A percentile compares a stretch with the other conserved stretches of the same genome.
Evolutionary conservation across 2,888 invertebrate genomes (phyloP).

Genomic region (Hirtodrosophila alboralis): DNA sequence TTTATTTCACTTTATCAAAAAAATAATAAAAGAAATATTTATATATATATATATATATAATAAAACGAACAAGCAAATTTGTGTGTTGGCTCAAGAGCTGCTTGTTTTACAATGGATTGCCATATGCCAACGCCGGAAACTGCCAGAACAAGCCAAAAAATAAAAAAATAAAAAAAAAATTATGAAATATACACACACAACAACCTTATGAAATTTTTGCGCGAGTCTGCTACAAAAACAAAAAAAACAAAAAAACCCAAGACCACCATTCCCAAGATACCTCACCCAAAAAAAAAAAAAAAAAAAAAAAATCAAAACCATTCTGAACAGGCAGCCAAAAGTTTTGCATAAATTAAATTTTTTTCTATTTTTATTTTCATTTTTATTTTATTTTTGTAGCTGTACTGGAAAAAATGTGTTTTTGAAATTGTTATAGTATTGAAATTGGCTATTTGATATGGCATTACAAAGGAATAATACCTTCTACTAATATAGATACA

Average conservation of each 20-base stretch:
- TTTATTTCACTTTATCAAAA: slow-evolving; percentile 46
- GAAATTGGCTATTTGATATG: not conserved
- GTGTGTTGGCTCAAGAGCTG: slow-evolving; percentile 20
- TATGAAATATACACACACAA: too few relatives aligned
- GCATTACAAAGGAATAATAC: too few relatives aligned
- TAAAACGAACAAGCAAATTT: slow-evolving; percentile 22
- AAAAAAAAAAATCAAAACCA: too few relatives aligned
- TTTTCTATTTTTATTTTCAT: too few relatives aligned
- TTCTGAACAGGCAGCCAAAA: slow-evolving; percentile 6
- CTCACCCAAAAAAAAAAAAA: not conserved
- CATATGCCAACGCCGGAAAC: slow-evolving; percentile 24
- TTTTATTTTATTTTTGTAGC: not conserved
- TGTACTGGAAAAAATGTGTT: slow-evolving; percentile 14
- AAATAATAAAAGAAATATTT: too few relatives aligned
- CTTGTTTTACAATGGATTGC: slow-evolving; percentile 29
- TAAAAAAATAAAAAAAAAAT: too few relatives aligned
- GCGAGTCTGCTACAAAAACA: slow-evolving; percentile 4
- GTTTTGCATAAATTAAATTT: slow-evolving; percentile 26
- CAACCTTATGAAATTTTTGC: slow-evolving; percentile 30
- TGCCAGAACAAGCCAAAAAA: not conserved
- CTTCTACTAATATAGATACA: too few relatives aligned
- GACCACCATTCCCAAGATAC: slow-evolving; percentile 1
- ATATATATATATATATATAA: slow-evolving; percentile 16
- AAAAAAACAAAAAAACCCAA: too few relatives aligned
- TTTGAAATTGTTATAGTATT: slow-evolving; percentile 6